Base-by-base conservation (phyloP, 1,140 invertebrate species). In the Drosophila sulfurigaster region DNA sequence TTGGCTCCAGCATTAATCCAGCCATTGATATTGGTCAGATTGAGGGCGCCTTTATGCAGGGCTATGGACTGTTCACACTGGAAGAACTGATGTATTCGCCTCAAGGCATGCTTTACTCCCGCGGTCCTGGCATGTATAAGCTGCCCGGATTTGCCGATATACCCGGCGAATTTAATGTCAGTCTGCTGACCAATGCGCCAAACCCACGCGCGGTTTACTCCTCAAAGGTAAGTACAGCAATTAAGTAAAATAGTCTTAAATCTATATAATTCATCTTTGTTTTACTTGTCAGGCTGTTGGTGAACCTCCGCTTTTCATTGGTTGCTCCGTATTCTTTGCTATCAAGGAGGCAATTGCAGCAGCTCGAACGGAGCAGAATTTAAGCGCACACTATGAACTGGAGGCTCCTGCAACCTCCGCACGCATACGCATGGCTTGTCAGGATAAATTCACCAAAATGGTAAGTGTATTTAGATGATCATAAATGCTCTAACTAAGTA, bases 1-100 rank as follows among this genome's bases (percentile, higher is more conserved):
- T 99, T 58, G 95, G 95, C 15, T 95, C 97, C 67, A 98, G 97
- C 93, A 93, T 99, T 30, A 99, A 99, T 93, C 98, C 98, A 25
- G 98, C 98, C 0, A 98, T 99, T 79, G 98, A 99, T 81, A 97
- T 99, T 87, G 98, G 98, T 0, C 98, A 99, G 94, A 96, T 99
- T 25, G 98, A 99, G 94, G 98, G 98, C 32, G 98, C 94, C 0
- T 99, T 98, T 82, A 95, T 97, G 78, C 98, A 99, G 94, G 98
- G 98, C 0, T 97, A 98, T 87, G 98, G 98, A 3, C 91, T 99
- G 45, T 99, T 97, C 85, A 97, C 97, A 1, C 93, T 99, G 75
- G 98, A 99, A 93, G 97, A 99, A 92, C 93, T 98, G 7, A 95
- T 97, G 56, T 97, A 97, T 85, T 96, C 97, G 1, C 96, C 97